Percentiles rank a stretch among this genome's conserved stretches.
These are phyloP conservation scores for Sphaerodactylus townsendi DNA, from an alignment of 2,113 vertebrate species.

Conservation along the genomic window DNA sequence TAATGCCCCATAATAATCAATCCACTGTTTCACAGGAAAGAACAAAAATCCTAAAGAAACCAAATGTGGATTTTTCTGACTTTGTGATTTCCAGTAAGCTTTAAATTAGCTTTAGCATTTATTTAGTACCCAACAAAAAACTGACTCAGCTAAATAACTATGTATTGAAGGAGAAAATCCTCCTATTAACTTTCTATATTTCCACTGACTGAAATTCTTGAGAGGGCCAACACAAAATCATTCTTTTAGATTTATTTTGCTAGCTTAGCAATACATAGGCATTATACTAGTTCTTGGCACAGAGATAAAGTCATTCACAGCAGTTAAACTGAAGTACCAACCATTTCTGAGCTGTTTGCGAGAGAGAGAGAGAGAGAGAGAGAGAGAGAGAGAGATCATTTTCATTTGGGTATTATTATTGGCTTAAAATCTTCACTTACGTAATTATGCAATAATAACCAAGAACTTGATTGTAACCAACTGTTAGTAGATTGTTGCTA, in stretches of 20 bases:
- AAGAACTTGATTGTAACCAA: slow-evolving; percentile 66
- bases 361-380: slow-evolving; percentile 5
- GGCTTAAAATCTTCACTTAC: slow-evolving; percentile 60
- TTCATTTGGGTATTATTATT: slow-evolving; percentile 57
- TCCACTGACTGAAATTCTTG: background rate
- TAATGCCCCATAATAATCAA: background rate
- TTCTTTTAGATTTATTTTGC: background rate
- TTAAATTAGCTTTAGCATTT: background rate
- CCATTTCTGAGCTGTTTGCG: slow-evolving; percentile 38
- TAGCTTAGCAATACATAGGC: background rate
- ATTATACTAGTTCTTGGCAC: background rate
- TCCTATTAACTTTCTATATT: background rate
- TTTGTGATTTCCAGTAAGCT: background rate
- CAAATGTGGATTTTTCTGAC: background rate
- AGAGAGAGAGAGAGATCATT: slow-evolving; percentile 36
- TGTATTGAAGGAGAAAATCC: background rate
- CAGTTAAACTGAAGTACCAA: slow-evolving; percentile 29
- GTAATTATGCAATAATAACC: slow-evolving; percentile 61
- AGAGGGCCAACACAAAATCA: background rate
- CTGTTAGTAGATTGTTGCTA: slow-evolving; percentile 67
- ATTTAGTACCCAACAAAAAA: slow-evolving; percentile 21
- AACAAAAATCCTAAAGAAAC: background rate
- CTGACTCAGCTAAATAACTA: background rate
- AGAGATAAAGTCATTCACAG: slow-evolving; percentile 16
- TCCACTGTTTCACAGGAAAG: background rate